Evolutionary conservation across 64 coral and sea anemone genomes (phyloP), one percentile per base, ranked within the genome.

Genomic region (Stylophora pistillata): DNA sequence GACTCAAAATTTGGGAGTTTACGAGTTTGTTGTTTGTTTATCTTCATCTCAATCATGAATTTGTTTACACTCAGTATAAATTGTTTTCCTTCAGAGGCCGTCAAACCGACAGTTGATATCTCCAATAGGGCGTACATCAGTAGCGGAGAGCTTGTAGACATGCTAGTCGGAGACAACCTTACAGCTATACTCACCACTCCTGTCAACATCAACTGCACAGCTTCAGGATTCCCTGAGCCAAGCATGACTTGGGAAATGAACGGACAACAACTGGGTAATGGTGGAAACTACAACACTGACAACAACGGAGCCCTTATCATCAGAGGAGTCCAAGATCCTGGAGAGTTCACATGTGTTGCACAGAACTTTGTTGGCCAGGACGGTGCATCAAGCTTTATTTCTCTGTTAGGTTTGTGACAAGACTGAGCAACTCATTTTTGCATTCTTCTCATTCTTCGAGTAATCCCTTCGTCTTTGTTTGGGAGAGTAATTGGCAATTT

Each of bases 161-260:
- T 95, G 56, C 77, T 69, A 18, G 88, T 92, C 1, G 95, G 95
- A 70, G 92, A 98, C 68, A 89, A 98, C 89, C 47, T 94, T 21
- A 94, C 95, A 66, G 82, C 95, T 55, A 79, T 98, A 23, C 34
- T 86, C 2, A 86, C 79, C 5, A 94, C 86, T 37, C 90, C 85
- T 5, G 78, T 98, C 25, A 58, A 34, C 15, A 94, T 98, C 55
- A 81, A 81, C 32, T 98, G 96, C 70, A 65, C 85, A 30, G 92
- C 90, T 62, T 92, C 58, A 53, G 96, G 96, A 55, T 81, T 87
- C 53, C 93, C 96, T 29, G 74, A 83, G 23, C 96, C 96, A 12
- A 57, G 28, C 69, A 57, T 95, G 73, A 84, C 52, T 30, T 95
- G 94, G 94, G 62, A 86, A 86, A 81, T 81, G 84, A 84, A 95